Percentiles rank a stretch among this genome's conserved stretches.
phyloP scores from a whole-genome alignment of 2,888 invertebrate species.

The Dioctria rufipes region DNA sequence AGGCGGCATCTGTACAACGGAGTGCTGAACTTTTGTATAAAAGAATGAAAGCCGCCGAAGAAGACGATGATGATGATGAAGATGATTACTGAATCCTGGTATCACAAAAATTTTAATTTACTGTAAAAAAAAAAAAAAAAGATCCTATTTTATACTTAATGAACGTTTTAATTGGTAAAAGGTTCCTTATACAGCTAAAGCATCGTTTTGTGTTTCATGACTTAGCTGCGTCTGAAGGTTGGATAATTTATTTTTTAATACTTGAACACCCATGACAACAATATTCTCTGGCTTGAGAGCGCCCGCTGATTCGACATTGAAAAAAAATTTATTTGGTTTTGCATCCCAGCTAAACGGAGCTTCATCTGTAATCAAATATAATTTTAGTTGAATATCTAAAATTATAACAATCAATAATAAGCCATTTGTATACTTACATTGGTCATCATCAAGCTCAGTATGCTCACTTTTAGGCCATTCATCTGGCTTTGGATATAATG shows the following conservation, averaged over 20 bases:
- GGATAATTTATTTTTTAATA: constrained; percentile 94
- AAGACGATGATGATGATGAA: constrained; percentile 70
- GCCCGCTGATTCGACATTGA: constrained; percentile 96
- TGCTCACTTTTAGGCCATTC: constrained; percentile 99
- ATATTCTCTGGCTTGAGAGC: constrained; percentile 97
- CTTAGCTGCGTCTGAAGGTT: constrained; percentile 95
- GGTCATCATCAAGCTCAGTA: constrained; percentile 92
- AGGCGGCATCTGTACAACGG: constrained; percentile 75
- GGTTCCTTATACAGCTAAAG: constrained; percentile 74
- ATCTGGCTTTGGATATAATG: constrained; percentile 94
- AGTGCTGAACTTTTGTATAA: constrained; percentile 67
- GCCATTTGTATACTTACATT: constrained; percentile 74
- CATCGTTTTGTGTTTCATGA: constrained; percentile 89
- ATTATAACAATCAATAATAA: not conserved
- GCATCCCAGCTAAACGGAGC: constrained; percentile 95
- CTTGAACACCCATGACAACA: constrained; percentile 93
- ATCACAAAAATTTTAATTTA: not conserved
- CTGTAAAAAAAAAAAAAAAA: not conserved
- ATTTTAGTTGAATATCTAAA: not conserved
- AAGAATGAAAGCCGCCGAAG: constrained; percentile 62
- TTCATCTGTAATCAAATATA: constrained; percentile 76
- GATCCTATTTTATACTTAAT: not conserved
- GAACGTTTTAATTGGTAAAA: constrained; percentile 1
- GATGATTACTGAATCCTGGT: constrained; percentile 65
- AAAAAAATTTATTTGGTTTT: constrained; percentile 97